Evolutionary conservation across 2,888 invertebrate species (phyloP).

Genomic region (Andrena hattorfiana): DNA sequence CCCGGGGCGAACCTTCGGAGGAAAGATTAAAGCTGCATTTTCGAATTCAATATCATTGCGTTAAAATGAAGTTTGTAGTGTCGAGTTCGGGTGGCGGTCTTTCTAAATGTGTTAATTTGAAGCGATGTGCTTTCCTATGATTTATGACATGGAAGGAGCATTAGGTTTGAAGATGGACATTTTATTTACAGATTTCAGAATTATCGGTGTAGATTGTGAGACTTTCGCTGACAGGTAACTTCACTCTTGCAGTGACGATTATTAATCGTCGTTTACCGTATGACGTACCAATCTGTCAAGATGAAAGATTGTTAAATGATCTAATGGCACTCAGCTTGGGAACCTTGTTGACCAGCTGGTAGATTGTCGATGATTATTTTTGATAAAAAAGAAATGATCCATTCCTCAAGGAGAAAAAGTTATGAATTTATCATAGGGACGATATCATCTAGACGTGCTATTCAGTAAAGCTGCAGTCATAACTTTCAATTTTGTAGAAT

Average conservation of each 20-base stretch:
- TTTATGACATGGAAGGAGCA: too few relatives aligned
- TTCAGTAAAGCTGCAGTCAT: too few relatives aligned
- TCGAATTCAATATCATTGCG: not conserved
- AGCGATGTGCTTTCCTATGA: too few relatives aligned
- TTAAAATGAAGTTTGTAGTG: not conserved
- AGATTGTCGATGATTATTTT: not conserved
- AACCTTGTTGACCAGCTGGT: not conserved
- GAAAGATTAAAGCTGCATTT: not conserved
- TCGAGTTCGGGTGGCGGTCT: not conserved
- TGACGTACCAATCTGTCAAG: not conserved
- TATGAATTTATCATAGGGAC: not conserved
- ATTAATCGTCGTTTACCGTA: too few relatives aligned
- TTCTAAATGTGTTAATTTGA: not conserved
- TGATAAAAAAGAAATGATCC: not conserved
- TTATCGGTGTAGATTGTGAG: too few relatives aligned
- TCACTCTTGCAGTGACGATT: too few relatives aligned
- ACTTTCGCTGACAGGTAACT: too few relatives aligned
- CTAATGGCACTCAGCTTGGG: not conserved
- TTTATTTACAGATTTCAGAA: too few relatives aligned
- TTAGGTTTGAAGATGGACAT: too few relatives aligned
- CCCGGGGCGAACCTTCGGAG: not conserved
- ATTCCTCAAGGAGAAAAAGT: not conserved
- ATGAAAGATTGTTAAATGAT: not conserved
- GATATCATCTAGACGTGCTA: not conserved
- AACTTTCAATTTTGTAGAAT: too few relatives aligned